Evolutionary conservation across 2,113 vertebrate species (phyloP), one percentile per base, ranked within the genome.

Genomic region (Phasianus colchicus): DNA sequence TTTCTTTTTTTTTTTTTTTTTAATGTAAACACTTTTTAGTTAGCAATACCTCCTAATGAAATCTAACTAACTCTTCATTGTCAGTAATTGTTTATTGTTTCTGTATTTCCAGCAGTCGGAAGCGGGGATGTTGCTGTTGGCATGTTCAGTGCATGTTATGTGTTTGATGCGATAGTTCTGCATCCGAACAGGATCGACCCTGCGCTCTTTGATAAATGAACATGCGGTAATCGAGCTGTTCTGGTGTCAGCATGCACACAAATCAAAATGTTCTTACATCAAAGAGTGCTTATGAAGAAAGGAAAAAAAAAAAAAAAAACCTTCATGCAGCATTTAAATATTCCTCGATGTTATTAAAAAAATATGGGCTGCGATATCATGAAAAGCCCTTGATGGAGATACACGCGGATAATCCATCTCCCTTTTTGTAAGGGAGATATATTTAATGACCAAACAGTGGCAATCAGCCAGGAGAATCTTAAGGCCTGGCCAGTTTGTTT

Each of bases 181-280:
- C 30, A 48, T 40, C 57, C 63, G 27, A 85, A 60, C 0, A 0
- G 88, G 78, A 88, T 90, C 15, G 4, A 87, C 67, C 64, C 43
- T 1, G 1, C 15, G 3, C 63, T 89, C 71, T 67, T 92, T 85
- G 79, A 81, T 91, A 89, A 83, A 93, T 85, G 95, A 90, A 74
- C 86, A 93, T 75, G 45, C 75, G 47, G 77, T 85, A 92, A 95
- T 95, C 93, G 61, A 78, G 85, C 87, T 93, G 89, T 94, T 92
- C 89, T 95, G 88, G 83, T 95, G 92, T 96, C 95, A 93, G 89
- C 93, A 86, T 65, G 83, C 83, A 92, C 90, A 95, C 88, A 92
- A 94, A 97, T 96, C 93, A 96, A 84, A 96, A 71, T 83, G 48
- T 76, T 92, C 76, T 80, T 70, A 93, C 78, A 88, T 97, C 90